Conservation (phyloP, 1,140 invertebrate species). For the Globodera ellingtonae region DNA sequence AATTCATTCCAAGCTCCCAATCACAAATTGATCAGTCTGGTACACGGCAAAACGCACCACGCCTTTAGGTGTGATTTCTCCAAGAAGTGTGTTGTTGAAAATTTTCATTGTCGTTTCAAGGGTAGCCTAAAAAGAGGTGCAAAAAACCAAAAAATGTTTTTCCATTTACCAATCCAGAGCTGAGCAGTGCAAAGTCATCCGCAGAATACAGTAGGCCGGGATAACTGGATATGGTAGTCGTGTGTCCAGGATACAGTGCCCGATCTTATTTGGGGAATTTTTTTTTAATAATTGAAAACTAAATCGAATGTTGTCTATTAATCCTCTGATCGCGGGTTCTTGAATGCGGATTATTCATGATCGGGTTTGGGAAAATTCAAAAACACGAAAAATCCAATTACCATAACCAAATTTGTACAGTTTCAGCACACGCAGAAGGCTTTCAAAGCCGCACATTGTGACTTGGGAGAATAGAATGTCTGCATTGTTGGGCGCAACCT, state of each 20-base stretch:
- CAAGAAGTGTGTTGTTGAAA: constrained; percentile 72
- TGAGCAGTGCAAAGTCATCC: constrained; percentile 81
- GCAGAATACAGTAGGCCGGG: constrained; percentile 82
- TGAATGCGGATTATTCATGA: too few species aligned
- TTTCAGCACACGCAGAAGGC: constrained; percentile 86
- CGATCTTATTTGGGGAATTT: constrained; percentile 29
- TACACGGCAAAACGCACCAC: constrained; percentile 61
- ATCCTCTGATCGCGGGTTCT: too few species aligned
- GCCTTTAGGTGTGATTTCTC: constrained; percentile 68
- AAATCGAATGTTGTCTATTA: too few species aligned
- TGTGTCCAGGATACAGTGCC: constrained; percentile 70
- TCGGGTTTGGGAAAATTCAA: too few species aligned
- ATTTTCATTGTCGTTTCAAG: constrained; percentile 78
- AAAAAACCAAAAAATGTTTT: constrained; percentile 2
- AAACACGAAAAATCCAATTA: constrained; percentile 19
- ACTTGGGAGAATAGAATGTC: constrained; percentile 74
- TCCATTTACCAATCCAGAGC: constrained; percentile 71
- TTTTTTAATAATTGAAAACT: too few species aligned
- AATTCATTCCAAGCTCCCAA: too few species aligned
- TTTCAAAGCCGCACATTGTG: constrained; percentile 76
- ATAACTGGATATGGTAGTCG: constrained; percentile 82
- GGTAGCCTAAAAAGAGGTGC: constrained; percentile 57
- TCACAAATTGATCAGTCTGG: too few species aligned
- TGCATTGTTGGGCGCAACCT: constrained; percentile 66
- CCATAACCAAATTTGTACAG: constrained; percentile 80